Base-by-base conservation (phyloP, 2,113 vertebrate genomes). In the Lycocorax pyrrhopterus region DNA sequence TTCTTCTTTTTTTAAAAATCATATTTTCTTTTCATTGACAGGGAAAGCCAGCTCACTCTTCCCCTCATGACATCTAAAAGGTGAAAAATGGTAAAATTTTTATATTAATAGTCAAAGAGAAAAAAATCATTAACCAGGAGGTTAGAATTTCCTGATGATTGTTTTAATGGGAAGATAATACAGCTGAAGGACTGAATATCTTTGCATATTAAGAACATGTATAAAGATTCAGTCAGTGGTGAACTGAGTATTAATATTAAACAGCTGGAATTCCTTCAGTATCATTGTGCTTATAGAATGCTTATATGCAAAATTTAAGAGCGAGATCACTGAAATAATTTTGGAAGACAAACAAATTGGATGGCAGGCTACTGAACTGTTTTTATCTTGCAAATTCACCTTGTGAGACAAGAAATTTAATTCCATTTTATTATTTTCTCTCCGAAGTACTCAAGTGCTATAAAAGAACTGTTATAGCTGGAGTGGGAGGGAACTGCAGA, bases 1-100 rank as follows among this genome's bases (percentile, higher is more conserved):
- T 7, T 1, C 3, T 1, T 17, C 10, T 9, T 12, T 37, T 56
- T 29, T 18, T 2, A 6, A 30, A 6, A 73, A 77, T 52, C 4
- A 12, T 11, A 53, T 76, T 62, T 67, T n/a, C 1, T 52, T 62
- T 53, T 71, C 17, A 9, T 68, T 77, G 33, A 55, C 37, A 74
- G 8, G 3, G 10, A 63, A 90, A 56, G 35, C 49, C 17, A 69
- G 1, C 3, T 81, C 32, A 19, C 7, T 75, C 10, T 85, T 87
- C 11, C 27, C 3, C 8, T 66, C 29, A 56, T 35, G 29, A 47
- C 13, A 76, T 39, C 74, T 81, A 87, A 69, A 75, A 53, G 3
- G 13, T 13, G 76, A 90, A 73, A 87, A 69, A 56, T 1, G 0
- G 3, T 27, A 66, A 64, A 1, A 19, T 55, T 89, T 64, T 87